These are phyloP conservation scores for Rotaria macrura DNA, from an alignment of 2,888 invertebrate genomes.

Conservation along the genomic window DNA sequence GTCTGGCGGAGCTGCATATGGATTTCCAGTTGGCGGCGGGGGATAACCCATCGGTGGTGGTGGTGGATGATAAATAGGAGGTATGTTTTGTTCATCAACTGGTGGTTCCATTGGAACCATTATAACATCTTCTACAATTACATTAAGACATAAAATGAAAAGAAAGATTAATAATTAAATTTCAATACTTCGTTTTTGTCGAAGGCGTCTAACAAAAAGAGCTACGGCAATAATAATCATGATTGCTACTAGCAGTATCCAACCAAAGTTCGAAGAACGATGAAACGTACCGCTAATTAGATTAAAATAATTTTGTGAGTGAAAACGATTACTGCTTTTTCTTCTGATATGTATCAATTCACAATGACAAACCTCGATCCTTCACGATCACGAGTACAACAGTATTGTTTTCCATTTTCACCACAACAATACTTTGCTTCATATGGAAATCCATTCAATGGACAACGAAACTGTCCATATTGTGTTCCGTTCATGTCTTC, in stretches of 20 bases:
- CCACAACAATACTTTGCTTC: not conserved
- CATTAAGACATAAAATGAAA: too few species aligned
- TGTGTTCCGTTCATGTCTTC: not conserved
- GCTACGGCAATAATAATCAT: not conserved
- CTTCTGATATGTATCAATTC: not conserved
- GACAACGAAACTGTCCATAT: conserved; percentile 4
- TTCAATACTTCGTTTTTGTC: not conserved
- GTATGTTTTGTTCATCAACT: not conserved
- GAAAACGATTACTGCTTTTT: not conserved
- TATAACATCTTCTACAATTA: not conserved
- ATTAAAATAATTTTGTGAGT: not conserved
- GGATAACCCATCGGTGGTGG: not conserved
- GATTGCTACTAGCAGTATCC: not conserved
- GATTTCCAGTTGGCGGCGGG: not conserved
- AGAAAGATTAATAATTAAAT: too few species aligned
- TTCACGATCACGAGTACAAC: not conserved
- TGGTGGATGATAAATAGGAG: not conserved
- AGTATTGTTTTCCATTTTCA: not conserved
- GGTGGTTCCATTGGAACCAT: not conserved
- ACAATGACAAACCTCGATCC: not conserved
- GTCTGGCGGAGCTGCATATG: too few species aligned
- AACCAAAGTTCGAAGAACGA: not conserved
- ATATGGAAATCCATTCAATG: not conserved
- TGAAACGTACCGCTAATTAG: not conserved
- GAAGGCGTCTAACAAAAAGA: not conserved